Conservation (phyloP, 2,888 invertebrate genomes). For the Lamellibrachia columna region DNA sequence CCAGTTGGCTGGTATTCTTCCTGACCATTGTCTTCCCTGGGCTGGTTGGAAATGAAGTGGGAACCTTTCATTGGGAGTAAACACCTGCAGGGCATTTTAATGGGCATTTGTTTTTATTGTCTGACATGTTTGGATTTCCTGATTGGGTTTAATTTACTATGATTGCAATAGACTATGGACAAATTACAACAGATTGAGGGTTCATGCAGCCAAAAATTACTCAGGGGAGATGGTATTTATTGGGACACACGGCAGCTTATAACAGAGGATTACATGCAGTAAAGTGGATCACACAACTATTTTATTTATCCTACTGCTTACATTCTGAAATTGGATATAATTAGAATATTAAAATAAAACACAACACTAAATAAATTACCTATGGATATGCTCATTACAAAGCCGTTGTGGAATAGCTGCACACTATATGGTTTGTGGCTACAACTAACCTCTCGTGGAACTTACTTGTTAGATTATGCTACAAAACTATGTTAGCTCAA, state of each 20-base stretch:
- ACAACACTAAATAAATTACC: too few relatives aligned
- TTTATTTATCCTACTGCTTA: too few relatives aligned
- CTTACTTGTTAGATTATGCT: too few relatives aligned
- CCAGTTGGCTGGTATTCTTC: not conserved
- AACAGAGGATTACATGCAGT: too few relatives aligned
- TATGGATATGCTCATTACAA: too few relatives aligned
- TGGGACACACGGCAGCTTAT: not conserved
- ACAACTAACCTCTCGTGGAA: too few relatives aligned
- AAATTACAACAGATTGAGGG: not conserved
- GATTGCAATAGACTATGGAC: not conserved
- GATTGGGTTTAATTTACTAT: conserved; percentile 6
- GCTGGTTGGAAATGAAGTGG: not conserved
- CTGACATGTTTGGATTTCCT: not conserved
- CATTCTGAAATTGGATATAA: too few relatives aligned
- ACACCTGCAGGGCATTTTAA: not conserved
- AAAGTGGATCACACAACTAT: too few relatives aligned
- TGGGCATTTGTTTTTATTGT: not conserved
- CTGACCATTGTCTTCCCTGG: not conserved
- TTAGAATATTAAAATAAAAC: too few relatives aligned
- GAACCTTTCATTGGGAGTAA: not conserved
- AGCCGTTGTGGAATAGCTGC: too few relatives aligned
- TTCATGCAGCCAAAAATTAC: not conserved
- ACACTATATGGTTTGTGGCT: too few relatives aligned
- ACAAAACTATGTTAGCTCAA: too few relatives aligned
- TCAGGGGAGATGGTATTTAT: not conserved